Evolutionary conservation across 2,113 vertebrate species (phyloP), one percentile per base, ranked within the genome.

Genomic region (Pluvianellus socialis): DNA sequence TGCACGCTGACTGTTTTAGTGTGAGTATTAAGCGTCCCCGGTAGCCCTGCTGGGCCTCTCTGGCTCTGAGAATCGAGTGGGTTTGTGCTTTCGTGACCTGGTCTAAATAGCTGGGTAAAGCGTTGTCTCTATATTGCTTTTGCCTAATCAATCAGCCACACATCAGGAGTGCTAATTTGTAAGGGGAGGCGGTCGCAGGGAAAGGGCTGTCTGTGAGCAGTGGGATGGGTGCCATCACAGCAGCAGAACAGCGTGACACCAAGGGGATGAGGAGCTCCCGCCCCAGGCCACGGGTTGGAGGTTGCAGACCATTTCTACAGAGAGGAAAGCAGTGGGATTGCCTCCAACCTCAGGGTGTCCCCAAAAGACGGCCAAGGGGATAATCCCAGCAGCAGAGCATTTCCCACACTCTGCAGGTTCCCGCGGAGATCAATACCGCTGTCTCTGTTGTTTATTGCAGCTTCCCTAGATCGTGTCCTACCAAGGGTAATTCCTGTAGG

Each of bases 11-110:
- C 35, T 90, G 76, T 91, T 91, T 86, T 59, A 92, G 63, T 66
- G 50, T 40, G 56, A 94, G 40, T 82, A 80, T 97, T 95, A 95
- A 95, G 74, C 66, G 63, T 96, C 63, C 40, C 50, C 77, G 86
- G 19, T 47, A 80, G 91, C 58, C 89, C 91, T 92, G 93, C 73
- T 94, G 95, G 73, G 94, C 70, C 13, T 85, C 76, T 90, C 76
- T 1, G 4, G 40, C 90, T 90, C 95, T 89, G 88, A 92, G 86
- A 92, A 91, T 91, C 71, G 74, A 92, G 28, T n/a, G 10, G 79
- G 94, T 90, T 94, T 94, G 79, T 87, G 77, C 82, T 90, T 84
- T 73, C 5, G 0, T 89, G 86, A 73, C 77, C 90, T 77, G 67
- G 74, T 75, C 91, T 94, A 91, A 89, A 92, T 21, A 88, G 82